Percentiles rank a stretch among this genome's conserved stretches.
These are phyloP conservation scores for Syngnathus rostellatus DNA, from an alignment of 2,797 vertebrate genomes.

Conservation along the genomic window DNA sequence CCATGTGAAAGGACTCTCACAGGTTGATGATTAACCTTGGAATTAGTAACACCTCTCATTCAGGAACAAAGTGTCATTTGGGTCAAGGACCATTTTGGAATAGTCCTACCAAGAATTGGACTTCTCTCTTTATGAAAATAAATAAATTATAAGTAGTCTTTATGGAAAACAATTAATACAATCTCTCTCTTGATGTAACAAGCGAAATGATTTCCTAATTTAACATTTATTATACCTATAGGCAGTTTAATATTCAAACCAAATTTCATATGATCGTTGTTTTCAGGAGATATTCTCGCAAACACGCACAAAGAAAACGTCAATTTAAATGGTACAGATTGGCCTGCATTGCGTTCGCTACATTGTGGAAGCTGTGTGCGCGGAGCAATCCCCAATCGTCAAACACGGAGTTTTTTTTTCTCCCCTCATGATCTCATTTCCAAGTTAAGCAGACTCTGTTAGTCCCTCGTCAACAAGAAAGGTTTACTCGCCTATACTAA, in stretches of 20 bases:
- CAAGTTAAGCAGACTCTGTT: conserved; percentile 71
- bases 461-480: conserved; percentile 67
- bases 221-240: not conserved
- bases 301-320: not conserved
- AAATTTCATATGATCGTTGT: not conserved
- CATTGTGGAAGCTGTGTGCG: not conserved
- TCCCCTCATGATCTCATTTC: conserved; percentile 66
- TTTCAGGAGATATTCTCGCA: not conserved
- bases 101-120: not conserved
- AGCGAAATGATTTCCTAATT: not conserved
- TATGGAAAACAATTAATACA: not conserved
- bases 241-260: not conserved
- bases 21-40: conserved; percentile 65
- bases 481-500: conserved; percentile 73
- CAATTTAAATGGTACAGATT: not conserved
- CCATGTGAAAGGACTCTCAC: conserved; percentile 36
- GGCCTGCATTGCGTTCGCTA: not conserved
- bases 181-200: not conserved
- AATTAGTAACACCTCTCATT: conserved; percentile 43
- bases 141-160: not conserved
- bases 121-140: not conserved
- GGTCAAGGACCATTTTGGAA: conserved; percentile 46
- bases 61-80: conserved; percentile 49
- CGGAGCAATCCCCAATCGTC: conserved; percentile 56
- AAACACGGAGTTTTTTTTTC: conserved; percentile 54